Evolutionary conservation across 2,888 invertebrate species (phyloP), one percentile per base, ranked within the genome.

Genomic region (Mimumesa dahlbomi): DNA sequence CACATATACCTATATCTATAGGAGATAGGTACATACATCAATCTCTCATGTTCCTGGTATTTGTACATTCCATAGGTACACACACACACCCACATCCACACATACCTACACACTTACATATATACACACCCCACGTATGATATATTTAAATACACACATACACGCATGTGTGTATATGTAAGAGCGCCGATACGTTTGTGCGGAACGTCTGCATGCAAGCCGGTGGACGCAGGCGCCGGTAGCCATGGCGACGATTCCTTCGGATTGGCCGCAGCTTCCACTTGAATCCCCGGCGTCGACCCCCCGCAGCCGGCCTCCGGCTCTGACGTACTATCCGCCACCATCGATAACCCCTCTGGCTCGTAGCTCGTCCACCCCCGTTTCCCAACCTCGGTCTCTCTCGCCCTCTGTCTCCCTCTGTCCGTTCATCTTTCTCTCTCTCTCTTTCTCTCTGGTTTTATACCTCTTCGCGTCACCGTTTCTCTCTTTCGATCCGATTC

Each of bases 181-280:
- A 52, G 61, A 54, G 64, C 19, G 48, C 36, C 19, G 38, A 14
- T 62, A 53, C 57, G 71, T 58, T 56, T 68, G 76, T 63, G 48
- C 59, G 57, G 61, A 76, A 69, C 69, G 77, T 75, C 77, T 77
- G 73, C 67, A 68, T 70, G 77, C 70, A 68, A 76, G 70, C 72
- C 79, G 78, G 77, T 83, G 84, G 82, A 86, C 87, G 86, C 88
- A 88, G 87, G 88, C 86, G 88, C 88, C 81, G 84, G 88, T 88
- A 87, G 85, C 82, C 86, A 89, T 89, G 87, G 82, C 84, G 84
- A 89, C 88, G 86, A 85, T 86, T 89, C 86, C 88, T 88, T 89
- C 86, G 88, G 88, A 89, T 89, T 89, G 89, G 89, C 86, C 86
- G 77, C 87, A 86, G 86, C 85, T 84, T 87, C 87, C 87, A 87